phyloP scores from a whole-genome alignment of 2,888 invertebrate species.

The Oegoconia quadripuncta region DNA sequence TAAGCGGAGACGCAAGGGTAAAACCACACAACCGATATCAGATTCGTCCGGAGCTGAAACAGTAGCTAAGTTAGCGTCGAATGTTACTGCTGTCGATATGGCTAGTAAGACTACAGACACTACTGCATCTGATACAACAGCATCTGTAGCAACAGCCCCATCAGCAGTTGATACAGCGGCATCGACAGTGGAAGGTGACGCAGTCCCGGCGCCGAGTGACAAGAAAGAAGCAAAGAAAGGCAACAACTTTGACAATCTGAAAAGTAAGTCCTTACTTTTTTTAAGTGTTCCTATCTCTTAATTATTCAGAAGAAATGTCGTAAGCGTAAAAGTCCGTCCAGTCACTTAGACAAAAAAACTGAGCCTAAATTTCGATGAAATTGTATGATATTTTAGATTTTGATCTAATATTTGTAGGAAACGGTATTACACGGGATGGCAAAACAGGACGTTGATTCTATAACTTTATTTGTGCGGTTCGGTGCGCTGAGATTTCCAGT shows the following conservation, averaged over 20 bases:
- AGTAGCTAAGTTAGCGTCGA: slow-evolving; percentile 20
- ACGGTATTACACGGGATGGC: too few species aligned
- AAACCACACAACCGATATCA: slow-evolving; percentile 22
- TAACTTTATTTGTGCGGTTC: too few species aligned
- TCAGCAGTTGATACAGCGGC: slow-evolving; percentile 21
- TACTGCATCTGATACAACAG: slow-evolving; percentile 14
- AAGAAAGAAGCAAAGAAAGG: slow-evolving; percentile 40
- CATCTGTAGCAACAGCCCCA: slow-evolving; percentile 18
- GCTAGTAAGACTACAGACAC: slow-evolving; percentile 18
- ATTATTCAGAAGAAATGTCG: background rate
- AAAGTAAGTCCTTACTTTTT: slow-evolving; percentile 42
- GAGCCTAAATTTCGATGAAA: too few species aligned
- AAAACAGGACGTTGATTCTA: too few species aligned
- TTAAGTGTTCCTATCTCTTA: slow-evolving; percentile 2
- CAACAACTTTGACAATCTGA: slow-evolving; percentile 44
- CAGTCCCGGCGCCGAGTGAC: slow-evolving; percentile 49
- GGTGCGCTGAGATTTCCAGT: too few species aligned
- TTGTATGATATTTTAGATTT: too few species aligned
- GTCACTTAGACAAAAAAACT: too few species aligned
- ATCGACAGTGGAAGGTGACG: slow-evolving; percentile 29
- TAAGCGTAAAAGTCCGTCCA: too few species aligned
- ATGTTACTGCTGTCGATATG: slow-evolving; percentile 17
- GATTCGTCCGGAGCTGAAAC: slow-evolving; percentile 34
- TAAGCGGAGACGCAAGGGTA: slow-evolving; percentile 37
- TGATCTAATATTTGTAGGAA: too few species aligned